Base-by-base conservation (phyloP, 1,140 invertebrate species). In the Fopius arisanus region DNA sequence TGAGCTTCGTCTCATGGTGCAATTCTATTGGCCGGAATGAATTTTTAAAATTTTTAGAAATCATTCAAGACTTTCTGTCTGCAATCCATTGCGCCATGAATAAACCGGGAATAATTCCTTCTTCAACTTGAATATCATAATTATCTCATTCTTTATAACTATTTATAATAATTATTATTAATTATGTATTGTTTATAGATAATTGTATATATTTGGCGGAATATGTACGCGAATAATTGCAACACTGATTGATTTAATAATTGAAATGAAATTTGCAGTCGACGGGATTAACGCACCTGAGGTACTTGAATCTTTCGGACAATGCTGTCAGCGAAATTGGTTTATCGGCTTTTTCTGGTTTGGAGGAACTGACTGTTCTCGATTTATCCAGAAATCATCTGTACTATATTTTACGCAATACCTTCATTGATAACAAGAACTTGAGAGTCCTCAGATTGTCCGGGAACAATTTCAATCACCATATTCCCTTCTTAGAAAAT, bases 381-480 rank as follows among this genome's bases (percentile, higher is more conserved):
- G 86, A 88, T 75, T 70, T 88, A 54, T 86, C 86, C 0, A 79
- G 66, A 19, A 88, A 88, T 75, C 78, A 77, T 72, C 77, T 88
- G 3, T 78, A 86, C 28, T 83, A 80, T 28, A 76, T 88, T 6
- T 28, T 69, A 2, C 41, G 79, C 2, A 76, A 83, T 9, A 80
- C 79, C 2, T 87, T 88, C 63, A 28, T 75, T 1, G 26, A 76
- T 4, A 81, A 75, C 10, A 72, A 67, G n/a, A 83, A 81, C 69
- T 68, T 88, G 23, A 76, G 76, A 29, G 78, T 86, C 26, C 70
- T 88, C 3, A 79, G 76, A 68, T 48, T 88, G 0, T 78, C 82
- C 21, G 80, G 75, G 9, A 88, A 88, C 66, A 83, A 86, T 75
- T 86, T 87, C 7, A 83, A 79, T 33, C 59, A 78, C 0, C 70